A percentile compares a stretch with the other conserved stretches of the same genome.
phyloP scores from a whole-genome alignment of 2,888 invertebrate genomes.

The Tenthredo distinguenda region DNA sequence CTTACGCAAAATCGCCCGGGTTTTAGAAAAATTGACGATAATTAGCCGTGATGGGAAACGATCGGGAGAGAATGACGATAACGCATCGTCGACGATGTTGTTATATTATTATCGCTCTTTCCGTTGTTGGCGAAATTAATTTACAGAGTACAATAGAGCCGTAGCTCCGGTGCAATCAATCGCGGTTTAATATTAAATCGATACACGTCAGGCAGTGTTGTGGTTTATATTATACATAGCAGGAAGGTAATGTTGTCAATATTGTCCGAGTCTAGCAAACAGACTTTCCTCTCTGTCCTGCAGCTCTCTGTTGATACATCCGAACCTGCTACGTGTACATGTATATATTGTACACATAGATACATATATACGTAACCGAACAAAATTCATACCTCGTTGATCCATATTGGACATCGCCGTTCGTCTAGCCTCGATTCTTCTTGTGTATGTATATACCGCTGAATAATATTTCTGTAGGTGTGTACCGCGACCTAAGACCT shows the following conservation, averaged over 20 bases:
- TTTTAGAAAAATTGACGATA: neutral
- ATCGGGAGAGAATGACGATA: neutral
- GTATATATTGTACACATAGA: neutral
- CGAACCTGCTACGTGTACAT: neutral
- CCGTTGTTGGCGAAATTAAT: conserved; percentile 47
- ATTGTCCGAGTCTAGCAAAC: conserved; percentile 42
- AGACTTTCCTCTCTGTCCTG: conserved; percentile 33
- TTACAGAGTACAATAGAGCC: conserved; percentile 40
- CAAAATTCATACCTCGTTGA: conserved; percentile 38
- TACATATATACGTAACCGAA: neutral
- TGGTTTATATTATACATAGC: conserved; percentile 42
- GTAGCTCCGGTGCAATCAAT: conserved; percentile 36
- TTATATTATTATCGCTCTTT: neutral
- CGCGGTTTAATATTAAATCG: conserved; percentile 50
- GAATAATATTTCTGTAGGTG: conserved; percentile 10
- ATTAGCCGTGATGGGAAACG: neutral
- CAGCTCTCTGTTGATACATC: conserved; percentile 10
- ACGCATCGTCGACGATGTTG: conserved; percentile 16
- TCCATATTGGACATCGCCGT: conserved; percentile 39
- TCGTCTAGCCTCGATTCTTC: conserved; percentile 26
- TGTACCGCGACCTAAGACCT: neutral
- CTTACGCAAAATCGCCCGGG: too few relatives aligned
- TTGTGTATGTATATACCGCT: neutral
- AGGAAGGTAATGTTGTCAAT: conserved; percentile 47
- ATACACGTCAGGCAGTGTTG: conserved; percentile 45